Base-by-base conservation (phyloP, 92 coral and sea anemone species). In the Desmophyllum pertusum region DNA sequence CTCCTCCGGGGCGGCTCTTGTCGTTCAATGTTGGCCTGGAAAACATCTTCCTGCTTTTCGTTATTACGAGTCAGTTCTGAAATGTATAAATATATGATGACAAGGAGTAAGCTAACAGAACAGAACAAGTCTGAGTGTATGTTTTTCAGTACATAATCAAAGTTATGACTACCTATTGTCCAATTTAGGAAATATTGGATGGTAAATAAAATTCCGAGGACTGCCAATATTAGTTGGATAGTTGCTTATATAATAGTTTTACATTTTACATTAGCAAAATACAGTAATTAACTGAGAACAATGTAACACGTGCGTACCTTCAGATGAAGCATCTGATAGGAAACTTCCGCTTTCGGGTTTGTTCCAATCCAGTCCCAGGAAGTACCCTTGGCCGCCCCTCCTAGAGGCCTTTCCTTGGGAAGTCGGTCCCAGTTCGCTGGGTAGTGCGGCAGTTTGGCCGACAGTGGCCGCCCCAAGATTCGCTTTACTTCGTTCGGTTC, bases 361-460 rank as follows among this genome's bases (percentile, higher is more conserved):
- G 14, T 42, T 51, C 78, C 72, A 33, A 21, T 21, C 7, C 0
- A 83, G 25, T 37, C 86, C 73, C 1, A 73, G 79, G 31, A 42
- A 40, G 17, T 55, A 62, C 25, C 87, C 81, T 19, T 59, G 45
- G 30, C 81, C 87, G 17, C 79, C 81, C 61, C 87, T 83, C 73
- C 75, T 81, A 14, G 43, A 81, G 87, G 81, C 3, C 81, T 51
- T n/a, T 59, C 37, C 46, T 37, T 41, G 15, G 73, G 80, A 5
- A 83, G 35, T 57, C 62, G 73, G 18, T 15, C 80, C 87, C 87
- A 83, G 61, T 73, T 74, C 0, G 66, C 27, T 45, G 87, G 87
- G 46, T 73, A 83, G 48, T 3, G 68, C 3, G 80, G 87, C 1
- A 27, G 30, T 14, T 59, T 61, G 23, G 81, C 87, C 41, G 87